A percentile compares a stretch with the other conserved stretches of the same genome.
phyloP scores from a whole-genome alignment of 1,140 invertebrate genomes.

The Hesperophylax magnus region DNA sequence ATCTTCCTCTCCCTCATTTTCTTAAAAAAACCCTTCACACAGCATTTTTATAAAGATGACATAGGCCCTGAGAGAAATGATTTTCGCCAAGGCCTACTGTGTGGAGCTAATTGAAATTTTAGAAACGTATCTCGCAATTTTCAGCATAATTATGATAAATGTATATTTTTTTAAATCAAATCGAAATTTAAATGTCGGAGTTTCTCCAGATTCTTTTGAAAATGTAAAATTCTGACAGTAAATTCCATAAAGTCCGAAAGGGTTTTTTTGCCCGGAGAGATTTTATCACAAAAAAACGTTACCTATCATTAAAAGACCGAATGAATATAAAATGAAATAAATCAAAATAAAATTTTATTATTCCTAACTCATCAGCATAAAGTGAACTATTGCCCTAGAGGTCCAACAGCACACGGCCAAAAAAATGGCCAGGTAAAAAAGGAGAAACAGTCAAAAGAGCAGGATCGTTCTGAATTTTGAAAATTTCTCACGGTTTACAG shows the following conservation, averaged over 20 bases:
- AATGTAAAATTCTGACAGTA: constrained; percentile 8
- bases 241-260: constrained; percentile 17
- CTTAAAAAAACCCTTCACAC: too few species aligned
- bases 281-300: constrained; percentile 19
- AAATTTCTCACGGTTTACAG: too few species aligned
- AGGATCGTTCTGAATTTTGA: too few species aligned
- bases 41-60: too few species aligned
- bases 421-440: constrained; percentile 7
- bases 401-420: neutral
- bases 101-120: too few species aligned
- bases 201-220: neutral
- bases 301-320: constrained; percentile 25
- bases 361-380: constrained; percentile 29
- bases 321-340: constrained; percentile 17
- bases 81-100: too few species aligned
- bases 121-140: too few species aligned
- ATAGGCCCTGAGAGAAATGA: too few species aligned
- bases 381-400: constrained; percentile 14
- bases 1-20: too few species aligned
- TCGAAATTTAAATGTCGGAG: too few species aligned
- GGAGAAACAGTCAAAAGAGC: neutral
- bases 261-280: neutral
- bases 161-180: too few species aligned
- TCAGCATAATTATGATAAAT: too few species aligned
- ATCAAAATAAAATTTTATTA: constrained; percentile 22